Evolutionary conservation across 2,888 invertebrate species (phyloP), one percentile per base, ranked within the genome.

Genomic region (Stratiomys singularior): DNA sequence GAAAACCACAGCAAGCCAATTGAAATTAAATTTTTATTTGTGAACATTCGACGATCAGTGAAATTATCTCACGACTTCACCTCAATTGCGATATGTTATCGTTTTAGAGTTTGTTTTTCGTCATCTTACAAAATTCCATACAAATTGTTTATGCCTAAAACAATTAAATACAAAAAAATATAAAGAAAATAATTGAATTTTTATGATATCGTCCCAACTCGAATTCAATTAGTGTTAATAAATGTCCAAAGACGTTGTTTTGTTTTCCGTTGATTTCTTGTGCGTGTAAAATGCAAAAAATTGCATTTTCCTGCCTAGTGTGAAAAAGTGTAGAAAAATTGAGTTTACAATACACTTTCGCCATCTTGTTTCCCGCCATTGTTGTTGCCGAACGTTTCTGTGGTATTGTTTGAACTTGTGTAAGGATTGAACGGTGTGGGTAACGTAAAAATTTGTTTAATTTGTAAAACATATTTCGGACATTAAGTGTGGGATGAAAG

Each of bases 91-190:
- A 78, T 52, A 77, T 78, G 77, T 72, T 77, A 63, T 63, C 72
- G 76, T 78, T 78, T 78, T 78, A 78, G 76, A 71, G 71, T 52
- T 69, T 28, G 71, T 76, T 72, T 78, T 78, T 78, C 76, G 78
- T 76, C 58, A 69, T 30, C 56, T 71, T 37, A 76, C 78, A 78
- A 78, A 78, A 78, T 78, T 72, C 76, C 78, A 71, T 30, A 76
- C 76, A 78, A 76, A 76, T 76, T 78, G 60, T 76, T 58, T 64
- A 74, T 78, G 67, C 69, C n/a, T 37, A 71, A 78, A 78, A 78
- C 64, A 78, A 56, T 56, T 56, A 66, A 78, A 71, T n/a, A n/a
- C n/a, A n/a, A n/a, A n/a, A n/a, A n/a, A n/a, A n/a, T n/a, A n/a
- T n/a, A 66, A 27, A 72, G 77, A 28, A 71, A 21, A 77, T 76